Conservation (phyloP, 1,140 invertebrate species). For the Brachionus sp. region DNA sequence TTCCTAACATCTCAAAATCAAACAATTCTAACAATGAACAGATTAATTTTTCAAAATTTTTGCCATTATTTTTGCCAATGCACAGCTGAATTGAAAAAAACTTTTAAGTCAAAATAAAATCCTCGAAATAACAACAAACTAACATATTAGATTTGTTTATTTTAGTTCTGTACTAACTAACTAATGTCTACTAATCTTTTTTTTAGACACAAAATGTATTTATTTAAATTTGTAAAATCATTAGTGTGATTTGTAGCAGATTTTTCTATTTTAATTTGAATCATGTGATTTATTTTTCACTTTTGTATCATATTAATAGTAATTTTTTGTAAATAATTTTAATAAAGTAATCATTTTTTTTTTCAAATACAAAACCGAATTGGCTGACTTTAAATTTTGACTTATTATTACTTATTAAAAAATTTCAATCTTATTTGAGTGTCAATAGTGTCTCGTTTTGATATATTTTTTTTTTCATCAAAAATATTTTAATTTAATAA, state of each 20-base stretch:
- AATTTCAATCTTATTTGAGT: neutral
- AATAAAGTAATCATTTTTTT: neutral
- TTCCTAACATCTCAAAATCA: neutral
- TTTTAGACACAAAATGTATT: neutral
- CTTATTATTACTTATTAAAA: neutral
- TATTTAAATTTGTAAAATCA: neutral
- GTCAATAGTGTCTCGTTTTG: neutral
- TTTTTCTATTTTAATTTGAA: neutral
- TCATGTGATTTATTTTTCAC: neutral
- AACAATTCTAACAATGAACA: neutral
- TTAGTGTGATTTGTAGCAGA: neutral
- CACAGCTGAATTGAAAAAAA: neutral
- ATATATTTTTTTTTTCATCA: neutral
- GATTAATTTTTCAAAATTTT: slow-evolving; percentile 19
- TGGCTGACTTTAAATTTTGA: neutral
- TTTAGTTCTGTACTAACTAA: neutral
- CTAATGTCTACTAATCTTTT: neutral
- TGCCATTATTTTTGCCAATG: slow-evolving; percentile 34
- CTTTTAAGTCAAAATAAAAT: neutral
- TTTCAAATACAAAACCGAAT: neutral
- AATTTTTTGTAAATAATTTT: neutral
- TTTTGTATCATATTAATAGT: neutral
- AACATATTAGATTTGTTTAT: neutral
- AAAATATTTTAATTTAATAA: neutral
- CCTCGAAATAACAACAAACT: neutral